Conservation (phyloP, 1,140 invertebrate species). For the Periplaneta americana region DNA sequence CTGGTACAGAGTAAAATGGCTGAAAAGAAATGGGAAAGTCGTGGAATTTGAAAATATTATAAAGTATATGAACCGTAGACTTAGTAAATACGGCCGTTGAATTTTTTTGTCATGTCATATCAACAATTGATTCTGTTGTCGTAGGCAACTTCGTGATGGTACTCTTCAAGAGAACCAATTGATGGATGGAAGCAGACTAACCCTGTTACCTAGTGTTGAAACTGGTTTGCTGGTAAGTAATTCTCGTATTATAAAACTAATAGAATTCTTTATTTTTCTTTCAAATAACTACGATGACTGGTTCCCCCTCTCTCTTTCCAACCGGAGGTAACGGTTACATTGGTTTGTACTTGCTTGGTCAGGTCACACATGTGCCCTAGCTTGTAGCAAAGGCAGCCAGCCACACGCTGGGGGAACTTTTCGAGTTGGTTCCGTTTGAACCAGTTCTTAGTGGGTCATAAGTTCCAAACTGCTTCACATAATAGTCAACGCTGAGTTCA, state of each 20-base stretch:
- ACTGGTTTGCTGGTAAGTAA: conserved; percentile 86
- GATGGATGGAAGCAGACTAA: conserved; percentile 80
- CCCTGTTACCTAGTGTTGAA: conserved; percentile 87
- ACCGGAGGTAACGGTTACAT: background rate
- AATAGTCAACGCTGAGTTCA: background rate
- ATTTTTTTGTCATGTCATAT: no score
- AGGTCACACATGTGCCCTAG: background rate
- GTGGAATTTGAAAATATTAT: background rate
- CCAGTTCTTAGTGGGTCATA: background rate
- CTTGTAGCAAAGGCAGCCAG: background rate
- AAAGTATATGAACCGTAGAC: no score
- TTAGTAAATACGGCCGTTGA: no score
- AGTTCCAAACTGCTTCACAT: background rate
- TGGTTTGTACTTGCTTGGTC: background rate
- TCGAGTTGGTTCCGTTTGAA: background rate
- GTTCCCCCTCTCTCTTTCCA: background rate
- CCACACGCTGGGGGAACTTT: background rate
- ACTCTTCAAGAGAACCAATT: conserved; percentile 81
- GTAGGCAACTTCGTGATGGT: conserved; percentile 82
- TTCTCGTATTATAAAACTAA: background rate
- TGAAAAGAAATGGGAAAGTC: background rate
- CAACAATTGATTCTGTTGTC: conserved; percentile 28
- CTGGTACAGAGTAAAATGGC: background rate
- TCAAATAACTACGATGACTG: background rate
- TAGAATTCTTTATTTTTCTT: background rate